Evolutionary conservation across 2,888 invertebrate species (phyloP).

Genomic region (Pristionchus exspectatus): DNA sequence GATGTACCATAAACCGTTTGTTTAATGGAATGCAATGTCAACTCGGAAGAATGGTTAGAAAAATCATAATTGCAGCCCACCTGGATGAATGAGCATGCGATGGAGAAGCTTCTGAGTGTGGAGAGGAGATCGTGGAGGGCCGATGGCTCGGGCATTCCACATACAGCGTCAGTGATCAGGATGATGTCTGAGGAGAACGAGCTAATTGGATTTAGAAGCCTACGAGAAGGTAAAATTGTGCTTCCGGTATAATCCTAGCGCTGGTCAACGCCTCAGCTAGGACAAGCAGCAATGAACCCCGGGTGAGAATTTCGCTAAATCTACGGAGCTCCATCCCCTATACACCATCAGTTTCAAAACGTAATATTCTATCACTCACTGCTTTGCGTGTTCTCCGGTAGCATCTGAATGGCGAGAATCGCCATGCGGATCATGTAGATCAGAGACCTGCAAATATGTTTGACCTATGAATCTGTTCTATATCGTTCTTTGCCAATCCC

Average conservation of each 20-base stretch:
- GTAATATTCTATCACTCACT: background rate
- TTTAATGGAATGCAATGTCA: background rate
- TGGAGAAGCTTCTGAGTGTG: conserved; percentile 86
- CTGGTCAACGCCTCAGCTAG: too few relatives aligned
- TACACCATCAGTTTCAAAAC: background rate
- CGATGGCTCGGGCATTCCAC: conserved; percentile 85
- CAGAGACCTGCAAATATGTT: conserved; percentile 80
- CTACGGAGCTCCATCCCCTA: too few relatives aligned
- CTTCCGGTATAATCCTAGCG: background rate
- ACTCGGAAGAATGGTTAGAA: conserved; percentile 84
- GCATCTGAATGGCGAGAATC: conserved; percentile 86
- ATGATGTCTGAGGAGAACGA: conserved; percentile 78
- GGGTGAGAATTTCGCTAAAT: too few relatives aligned
- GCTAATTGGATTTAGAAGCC: background rate
- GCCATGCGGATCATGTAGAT: conserved; percentile 88
- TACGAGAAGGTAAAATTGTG: background rate
- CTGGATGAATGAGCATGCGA: conserved; percentile 87
- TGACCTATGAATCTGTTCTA: too few relatives aligned
- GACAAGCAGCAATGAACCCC: too few relatives aligned
- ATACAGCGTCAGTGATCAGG: conserved; percentile 85
- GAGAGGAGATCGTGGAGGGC: conserved; percentile 86
- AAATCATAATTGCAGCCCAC: conserved; percentile 62
- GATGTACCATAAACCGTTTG: background rate
- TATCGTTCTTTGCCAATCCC: too few relatives aligned
- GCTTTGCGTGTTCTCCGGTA: conserved; percentile 87